Evolutionary conservation across 2,797 vertebrate species (phyloP).

Genomic region (Eulemur mongoz): DNA sequence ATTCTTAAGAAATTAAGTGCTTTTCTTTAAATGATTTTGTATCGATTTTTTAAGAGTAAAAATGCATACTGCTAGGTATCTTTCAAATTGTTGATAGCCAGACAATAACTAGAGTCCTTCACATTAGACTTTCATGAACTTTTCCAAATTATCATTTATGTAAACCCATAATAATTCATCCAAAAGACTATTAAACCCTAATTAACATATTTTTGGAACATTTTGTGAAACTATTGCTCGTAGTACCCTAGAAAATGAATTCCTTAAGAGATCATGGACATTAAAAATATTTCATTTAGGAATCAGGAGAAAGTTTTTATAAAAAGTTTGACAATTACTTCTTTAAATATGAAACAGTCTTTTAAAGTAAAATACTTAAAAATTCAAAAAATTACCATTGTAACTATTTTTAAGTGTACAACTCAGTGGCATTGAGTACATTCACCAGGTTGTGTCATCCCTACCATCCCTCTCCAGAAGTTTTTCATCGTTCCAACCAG

Average conservation of each 20-base stretch:
- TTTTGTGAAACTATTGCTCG: background rate
- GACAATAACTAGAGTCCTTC: background rate
- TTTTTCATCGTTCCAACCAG: background rate
- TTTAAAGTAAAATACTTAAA: slow-evolving; percentile 13
- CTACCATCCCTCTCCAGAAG: background rate
- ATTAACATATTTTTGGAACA: slow-evolving; percentile 12
- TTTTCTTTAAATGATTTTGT: slow-evolving; percentile 52
- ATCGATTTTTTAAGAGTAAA: background rate
- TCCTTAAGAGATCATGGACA: background rate
- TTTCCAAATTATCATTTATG: slow-evolving; percentile 30
- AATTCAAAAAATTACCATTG: background rate
- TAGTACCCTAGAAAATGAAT: slow-evolving; percentile 31
- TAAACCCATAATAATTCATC: background rate
- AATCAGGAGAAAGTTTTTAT: background rate
- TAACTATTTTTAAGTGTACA: background rate
- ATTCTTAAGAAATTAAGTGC: slow-evolving; percentile 15
- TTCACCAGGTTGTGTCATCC: background rate
- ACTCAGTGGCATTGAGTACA: background rate
- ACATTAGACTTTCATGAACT: background rate
- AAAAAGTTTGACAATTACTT: background rate
- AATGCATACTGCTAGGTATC: background rate
- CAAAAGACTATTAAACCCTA: slow-evolving; percentile 6
- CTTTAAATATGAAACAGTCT: background rate
- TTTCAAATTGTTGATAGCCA: slow-evolving; percentile 9
- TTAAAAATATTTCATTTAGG: background rate